Percentiles rank a stretch among this genome's conserved stretches.
phyloP scores from a whole-genome alignment of 2,888 invertebrate species.

The Lasioglossum lativentre region DNA sequence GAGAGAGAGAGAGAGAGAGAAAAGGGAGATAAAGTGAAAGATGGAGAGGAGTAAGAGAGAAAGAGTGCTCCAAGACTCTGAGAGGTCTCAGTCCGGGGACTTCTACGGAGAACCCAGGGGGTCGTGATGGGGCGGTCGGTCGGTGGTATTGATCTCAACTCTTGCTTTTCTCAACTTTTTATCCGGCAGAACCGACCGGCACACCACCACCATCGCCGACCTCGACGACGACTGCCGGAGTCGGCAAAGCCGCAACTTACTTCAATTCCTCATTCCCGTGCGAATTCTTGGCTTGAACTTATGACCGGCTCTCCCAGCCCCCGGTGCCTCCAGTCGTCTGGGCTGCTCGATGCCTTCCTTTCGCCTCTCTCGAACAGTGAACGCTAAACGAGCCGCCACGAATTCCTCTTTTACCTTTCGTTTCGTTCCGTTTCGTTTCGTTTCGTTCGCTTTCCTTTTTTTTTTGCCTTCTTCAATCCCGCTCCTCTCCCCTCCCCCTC shows the following conservation, averaged over 20 bases:
- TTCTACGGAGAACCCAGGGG: slow-evolving; percentile 70
- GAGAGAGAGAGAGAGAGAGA: background rate
- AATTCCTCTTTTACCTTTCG: slow-evolving; percentile 48
- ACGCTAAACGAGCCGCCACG: slow-evolving; percentile 76
- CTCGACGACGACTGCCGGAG: slow-evolving; percentile 72
- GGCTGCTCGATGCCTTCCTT: slow-evolving; percentile 70
- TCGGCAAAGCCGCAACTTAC: slow-evolving; percentile 78
- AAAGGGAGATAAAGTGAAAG: background rate
- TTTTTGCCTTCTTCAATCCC: slow-evolving; percentile 41
- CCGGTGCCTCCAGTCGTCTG: slow-evolving; percentile 52
- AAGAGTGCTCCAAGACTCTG: slow-evolving; percentile 53
- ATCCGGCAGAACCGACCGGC: slow-evolving; percentile 81
- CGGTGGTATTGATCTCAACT: slow-evolving; percentile 84
- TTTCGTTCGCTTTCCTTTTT: slow-evolving; percentile 39
- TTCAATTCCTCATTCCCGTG: slow-evolving; percentile 83
- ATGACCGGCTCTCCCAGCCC: slow-evolving; percentile 76
- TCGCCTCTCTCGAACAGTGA: slow-evolving; percentile 70
- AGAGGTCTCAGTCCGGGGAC: slow-evolving; percentile 74
- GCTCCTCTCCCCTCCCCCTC: slow-evolving; percentile 31
- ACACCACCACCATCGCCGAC: slow-evolving; percentile 73
- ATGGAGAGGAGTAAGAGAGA: slow-evolving; percentile 23
- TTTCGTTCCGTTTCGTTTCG: slow-evolving; percentile 40
- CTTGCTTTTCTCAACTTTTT: slow-evolving; percentile 84
- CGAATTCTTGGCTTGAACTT: slow-evolving; percentile 82
- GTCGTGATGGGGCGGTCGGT: slow-evolving; percentile 75